Base-by-base conservation (phyloP, 2,113 vertebrate genomes). In the Pluvianellus socialis region DNA sequence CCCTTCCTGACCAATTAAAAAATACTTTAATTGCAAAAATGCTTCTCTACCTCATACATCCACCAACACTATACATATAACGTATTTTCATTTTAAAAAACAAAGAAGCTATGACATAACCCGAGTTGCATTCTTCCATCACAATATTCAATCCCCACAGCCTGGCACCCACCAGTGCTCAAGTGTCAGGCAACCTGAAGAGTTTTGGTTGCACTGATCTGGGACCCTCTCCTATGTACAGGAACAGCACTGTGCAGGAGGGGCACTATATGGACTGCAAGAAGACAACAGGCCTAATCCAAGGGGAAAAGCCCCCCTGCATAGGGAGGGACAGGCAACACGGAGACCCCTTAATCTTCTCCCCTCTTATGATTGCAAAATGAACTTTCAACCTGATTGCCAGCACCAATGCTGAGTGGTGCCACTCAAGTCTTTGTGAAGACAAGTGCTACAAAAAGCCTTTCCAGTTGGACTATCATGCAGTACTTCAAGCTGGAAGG, bases 251-350 rank as follows among this genome's bases (percentile, higher is more conserved):
- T 10, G 3, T 7, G 59, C 83, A 91, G 42, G 44, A 85, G 4
- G 10, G 14, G 35, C 61, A 47, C 49, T 14, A 13, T 2, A 13
- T 1, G 18, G 42, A 35, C 53, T 17, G 70, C n/a, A 50, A 33
- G 38, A 45, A 7, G 52, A 30, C 30, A 49, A 26, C 7, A 65
- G 53, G 58, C 53, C 63, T 10, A 14, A 70, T 17, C 28, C 66
- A 19, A 27, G 35, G 62, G 27, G 28, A 77, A 19, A 44, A 50
- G 23, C 6, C 24, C 30, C 44, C 18, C 15, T 26, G 44, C 26
- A 22, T 14, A 35, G 35, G 53, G 14, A 52, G 12, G 28, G 28
- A 40, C 0, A 0, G 38, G 30, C 50, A 49, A 35, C 0, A 3
- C 38, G 38, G 76, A 66, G 26, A 33, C 6, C 26, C 17, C 10